Evolutionary conservation across 2,888 invertebrate genomes (phyloP), one percentile per base, ranked within the genome.

Genomic region (Tryphoninae sp.): DNA sequence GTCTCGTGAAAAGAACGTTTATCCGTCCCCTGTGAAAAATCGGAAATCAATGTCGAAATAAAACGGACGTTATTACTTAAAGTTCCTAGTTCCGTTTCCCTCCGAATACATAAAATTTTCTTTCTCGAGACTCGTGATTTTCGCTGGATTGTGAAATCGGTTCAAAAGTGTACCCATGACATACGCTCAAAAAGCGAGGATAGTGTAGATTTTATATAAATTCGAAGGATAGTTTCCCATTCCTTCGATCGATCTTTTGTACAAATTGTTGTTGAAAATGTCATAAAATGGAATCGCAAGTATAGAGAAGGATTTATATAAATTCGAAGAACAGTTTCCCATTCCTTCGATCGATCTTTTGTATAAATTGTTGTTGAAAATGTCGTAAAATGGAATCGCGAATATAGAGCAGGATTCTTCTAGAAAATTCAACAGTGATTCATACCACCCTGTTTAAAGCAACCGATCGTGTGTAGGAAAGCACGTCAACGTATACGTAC

Each of bases 1-100:
- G 75, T 65, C 40, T 59, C 45, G 62, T 55, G 62, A 69, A 69
- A 45, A 64, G 42, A 45, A 65, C 55, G 59, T 51, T 64, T 13
- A 58, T 53, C 71, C 71, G 6, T 53, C 68, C 78, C 69, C 59
- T 61, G 16, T 6, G 42, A 23, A 74, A 55, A 13, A 42, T n/a
- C 69, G 69, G 1, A 73, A 62, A 73, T 73, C 61, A 71, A 75
- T 71, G 71, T 68, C 58, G 16, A 51, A 81, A 81, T 81, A 51
- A 74, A 81, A 81, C 77, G 78, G 73, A 78, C 64, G 19, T 80
- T 62, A 62, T 73, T 69, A 61, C 6, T 33, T 33, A 33, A 2
- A 55, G 55, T 81, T 69, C 74, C 81, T 72, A 62, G 51, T 64
- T 26, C 22, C 59, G 40, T 49, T 1, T 51, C 13, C 51, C 58